These are phyloP conservation scores for Drosophila monieri DNA, from an alignment of 2,888 invertebrate species.

Conservation along the genomic window DNA sequence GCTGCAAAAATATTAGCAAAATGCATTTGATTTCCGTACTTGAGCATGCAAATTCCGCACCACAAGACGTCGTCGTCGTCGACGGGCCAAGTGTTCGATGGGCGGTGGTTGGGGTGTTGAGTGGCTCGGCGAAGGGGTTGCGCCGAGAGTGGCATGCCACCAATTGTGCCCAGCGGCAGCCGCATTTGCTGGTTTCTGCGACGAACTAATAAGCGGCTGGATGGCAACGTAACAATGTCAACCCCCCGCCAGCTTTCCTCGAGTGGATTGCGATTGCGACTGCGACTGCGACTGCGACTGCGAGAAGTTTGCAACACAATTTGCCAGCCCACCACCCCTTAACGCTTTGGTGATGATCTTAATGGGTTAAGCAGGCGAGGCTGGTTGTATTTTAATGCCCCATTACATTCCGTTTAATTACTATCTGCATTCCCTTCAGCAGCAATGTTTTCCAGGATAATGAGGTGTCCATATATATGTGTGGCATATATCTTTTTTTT, in stretches of 20 bases:
- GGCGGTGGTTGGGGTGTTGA: conserved; percentile 22
- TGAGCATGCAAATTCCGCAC: conserved; percentile 42
- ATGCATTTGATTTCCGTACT: conserved; percentile 40
- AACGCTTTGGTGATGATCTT: conserved; percentile 14
- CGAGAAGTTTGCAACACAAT: not conserved
- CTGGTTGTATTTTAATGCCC: conserved; percentile 28
- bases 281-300: not conserved
- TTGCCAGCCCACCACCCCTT: not conserved
- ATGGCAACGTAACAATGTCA: conserved; percentile 45
- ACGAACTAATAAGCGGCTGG: conserved; percentile 65
- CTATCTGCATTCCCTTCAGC: conserved; percentile 22
- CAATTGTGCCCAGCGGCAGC: conserved; percentile 76
- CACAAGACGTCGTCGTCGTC: conserved; percentile 48
- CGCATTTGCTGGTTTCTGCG: conserved; percentile 64
- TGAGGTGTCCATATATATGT: conserved; percentile 66
- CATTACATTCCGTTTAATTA: conserved; percentile 36
- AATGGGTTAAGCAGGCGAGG: conserved; percentile 26
- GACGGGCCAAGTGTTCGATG: conserved; percentile 7
- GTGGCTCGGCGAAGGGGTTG: conserved; percentile 11
- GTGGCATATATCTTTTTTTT: conserved; percentile 24
- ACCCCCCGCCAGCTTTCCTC: conserved; percentile 42
- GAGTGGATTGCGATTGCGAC: conserved; percentile 54
- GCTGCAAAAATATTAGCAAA: conserved; percentile 39
- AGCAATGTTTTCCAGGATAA: conserved; percentile 39
- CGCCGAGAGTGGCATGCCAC: conserved; percentile 52